phyloP scores from a whole-genome alignment of 2,888 invertebrate genomes.

The Ectropis crepuscularia region DNA sequence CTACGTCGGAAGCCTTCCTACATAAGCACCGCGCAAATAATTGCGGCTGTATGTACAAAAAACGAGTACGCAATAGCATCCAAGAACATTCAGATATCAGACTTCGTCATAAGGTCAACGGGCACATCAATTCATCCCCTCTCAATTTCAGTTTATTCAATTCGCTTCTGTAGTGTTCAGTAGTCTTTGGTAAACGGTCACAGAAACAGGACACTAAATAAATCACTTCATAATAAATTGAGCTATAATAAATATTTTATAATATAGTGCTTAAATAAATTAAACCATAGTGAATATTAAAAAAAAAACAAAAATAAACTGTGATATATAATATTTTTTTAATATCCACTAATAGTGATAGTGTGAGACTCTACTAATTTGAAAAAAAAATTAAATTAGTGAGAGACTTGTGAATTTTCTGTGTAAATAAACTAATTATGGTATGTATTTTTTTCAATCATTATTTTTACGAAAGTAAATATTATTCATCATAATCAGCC shows the following conservation, averaged over 20 bases:
- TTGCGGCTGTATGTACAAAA: background rate
- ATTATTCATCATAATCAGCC: too few species aligned
- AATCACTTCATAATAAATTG: slow-evolving; percentile 8
- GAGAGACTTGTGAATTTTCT: slow-evolving; percentile 15
- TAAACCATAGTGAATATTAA: slow-evolving; percentile 2
- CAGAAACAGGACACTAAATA: slow-evolving; percentile 37
- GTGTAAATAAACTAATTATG: background rate
- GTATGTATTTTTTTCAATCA: slow-evolving; percentile 9
- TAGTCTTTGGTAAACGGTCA: slow-evolving; percentile 49
- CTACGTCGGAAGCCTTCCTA: too few species aligned
- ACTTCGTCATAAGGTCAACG: slow-evolving; percentile 20
- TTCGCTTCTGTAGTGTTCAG: slow-evolving; percentile 47
- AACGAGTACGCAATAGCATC: background rate
- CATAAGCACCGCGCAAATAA: background rate
- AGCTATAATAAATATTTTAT: background rate
- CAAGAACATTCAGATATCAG: slow-evolving; percentile 6
- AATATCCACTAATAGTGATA: slow-evolving; percentile 7
- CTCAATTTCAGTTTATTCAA: slow-evolving; percentile 26
- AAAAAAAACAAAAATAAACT: background rate
- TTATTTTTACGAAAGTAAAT: too few species aligned
- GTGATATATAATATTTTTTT: background rate
- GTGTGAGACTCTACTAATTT: slow-evolving; percentile 20
- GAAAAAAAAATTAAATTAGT: slow-evolving; percentile 20
- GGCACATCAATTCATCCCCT: slow-evolving; percentile 34
- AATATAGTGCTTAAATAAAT: slow-evolving; percentile 2